A percentile compares a stretch with the other conserved stretches of the same genome.
Evolutionary conservation across 2,888 invertebrate genomes (phyloP).

Genomic region (Coenonympha glycerion): DNA sequence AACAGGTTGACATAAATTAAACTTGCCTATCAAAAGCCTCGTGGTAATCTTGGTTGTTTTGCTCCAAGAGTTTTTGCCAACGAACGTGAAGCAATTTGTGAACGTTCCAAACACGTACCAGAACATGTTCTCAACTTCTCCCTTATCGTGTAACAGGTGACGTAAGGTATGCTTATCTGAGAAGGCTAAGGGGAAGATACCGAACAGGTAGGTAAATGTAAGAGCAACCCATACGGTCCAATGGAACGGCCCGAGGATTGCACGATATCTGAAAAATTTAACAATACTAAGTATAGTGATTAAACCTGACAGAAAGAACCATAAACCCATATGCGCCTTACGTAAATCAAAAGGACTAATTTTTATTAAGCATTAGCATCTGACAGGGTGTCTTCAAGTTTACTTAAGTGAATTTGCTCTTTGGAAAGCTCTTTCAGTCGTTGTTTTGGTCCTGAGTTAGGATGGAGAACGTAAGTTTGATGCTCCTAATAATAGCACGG

Average conservation of each 20-base stretch:
- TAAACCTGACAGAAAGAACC: too few species aligned
- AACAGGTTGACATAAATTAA: too few species aligned
- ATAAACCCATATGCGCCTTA: too few species aligned
- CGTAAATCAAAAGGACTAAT: too few species aligned
- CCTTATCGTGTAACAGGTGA: conserved; percentile 80
- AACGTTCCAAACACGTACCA: conserved; percentile 92
- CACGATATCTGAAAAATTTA: conserved; percentile 78
- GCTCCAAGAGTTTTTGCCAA: conserved; percentile 82
- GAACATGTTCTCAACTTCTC: conserved; percentile 88
- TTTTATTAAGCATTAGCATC: too few species aligned
- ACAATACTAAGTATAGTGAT: too few species aligned
- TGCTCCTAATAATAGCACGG: too few species aligned
- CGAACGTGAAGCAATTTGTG: conserved; percentile 85
- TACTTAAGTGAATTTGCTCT: too few species aligned
- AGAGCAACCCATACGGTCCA: conserved; percentile 87
- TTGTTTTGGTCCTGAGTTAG: too few species aligned
- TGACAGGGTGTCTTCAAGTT: too few species aligned
- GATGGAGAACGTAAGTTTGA: too few species aligned
- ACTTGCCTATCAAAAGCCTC: conserved; percentile 81
- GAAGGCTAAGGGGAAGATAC: conserved; percentile 83
- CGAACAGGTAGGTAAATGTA: conserved; percentile 81
- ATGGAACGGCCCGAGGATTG: conserved; percentile 88
- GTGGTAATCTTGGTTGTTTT: conserved; percentile 81
- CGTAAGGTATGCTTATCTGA: conserved; percentile 81
- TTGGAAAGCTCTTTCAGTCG: too few species aligned